Evolutionary conservation across 2,113 vertebrate species (phyloP).

Genomic region (Gnathonemus echidnorhynchus): DNA sequence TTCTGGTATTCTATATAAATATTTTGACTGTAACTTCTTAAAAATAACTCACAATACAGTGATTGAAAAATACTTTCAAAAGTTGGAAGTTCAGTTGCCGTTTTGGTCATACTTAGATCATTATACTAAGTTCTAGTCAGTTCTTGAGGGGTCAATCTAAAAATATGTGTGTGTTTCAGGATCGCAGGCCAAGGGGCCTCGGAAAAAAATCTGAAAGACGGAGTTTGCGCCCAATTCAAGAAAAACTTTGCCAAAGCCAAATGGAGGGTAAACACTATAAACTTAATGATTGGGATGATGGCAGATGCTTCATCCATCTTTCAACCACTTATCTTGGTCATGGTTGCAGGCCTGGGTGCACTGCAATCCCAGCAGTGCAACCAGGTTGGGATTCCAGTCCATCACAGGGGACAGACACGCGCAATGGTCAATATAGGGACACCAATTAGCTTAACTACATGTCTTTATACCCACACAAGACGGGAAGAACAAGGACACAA

Average conservation of each 20-base stretch:
- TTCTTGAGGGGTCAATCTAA: not conserved
- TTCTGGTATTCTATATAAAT: not conserved
- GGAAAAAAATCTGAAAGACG: constrained; percentile 74
- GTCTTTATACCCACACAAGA: not conserved
- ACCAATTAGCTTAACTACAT: not conserved
- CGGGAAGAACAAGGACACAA: not conserved
- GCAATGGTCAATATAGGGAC: not conserved
- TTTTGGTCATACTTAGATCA: not conserved
- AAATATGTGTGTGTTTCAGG: constrained; percentile 45
- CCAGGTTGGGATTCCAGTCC: not conserved
- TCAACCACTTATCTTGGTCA: not conserved
- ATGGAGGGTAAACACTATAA: constrained; percentile 61
- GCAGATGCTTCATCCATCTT: not conserved
- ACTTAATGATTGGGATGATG: not conserved
- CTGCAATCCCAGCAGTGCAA: not conserved
- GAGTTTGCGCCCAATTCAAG: constrained; percentile 76
- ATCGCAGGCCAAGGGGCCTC: constrained; percentile 73
- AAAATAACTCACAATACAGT: not conserved
- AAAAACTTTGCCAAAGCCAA: constrained; percentile 82
- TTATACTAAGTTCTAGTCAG: not conserved
- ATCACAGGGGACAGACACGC: not conserved
- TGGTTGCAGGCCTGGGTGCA: not conserved
- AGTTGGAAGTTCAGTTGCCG: not conserved
- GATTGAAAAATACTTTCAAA: not conserved
- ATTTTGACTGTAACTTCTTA: not conserved